Conservation (phyloP, 2,797 vertebrate genomes). For the Pseudochirops cupreus region DNA sequence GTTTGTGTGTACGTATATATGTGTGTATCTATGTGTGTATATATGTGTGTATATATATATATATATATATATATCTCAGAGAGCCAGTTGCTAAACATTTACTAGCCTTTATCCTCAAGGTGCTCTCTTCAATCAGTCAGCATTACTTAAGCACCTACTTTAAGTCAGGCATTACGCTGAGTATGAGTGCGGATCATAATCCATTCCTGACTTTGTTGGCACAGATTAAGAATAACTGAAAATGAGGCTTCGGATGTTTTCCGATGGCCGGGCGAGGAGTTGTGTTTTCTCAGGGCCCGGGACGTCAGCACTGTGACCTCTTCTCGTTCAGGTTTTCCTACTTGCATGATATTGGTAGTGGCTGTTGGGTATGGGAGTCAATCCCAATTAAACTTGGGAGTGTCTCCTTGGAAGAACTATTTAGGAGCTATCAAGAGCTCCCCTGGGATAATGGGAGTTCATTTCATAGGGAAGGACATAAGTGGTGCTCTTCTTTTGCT, state of each 20-base stretch:
- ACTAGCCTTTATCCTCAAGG: background rate
- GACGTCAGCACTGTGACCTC: background rate
- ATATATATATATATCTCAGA: background rate
- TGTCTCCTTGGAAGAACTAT: background rate
- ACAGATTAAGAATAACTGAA: background rate
- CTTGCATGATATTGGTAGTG: background rate
- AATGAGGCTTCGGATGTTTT: background rate
- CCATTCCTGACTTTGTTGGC: background rate
- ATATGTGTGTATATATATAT: background rate
- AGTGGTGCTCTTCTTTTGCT: background rate
- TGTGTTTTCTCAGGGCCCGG: background rate
- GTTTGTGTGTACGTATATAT: too few relatives aligned
- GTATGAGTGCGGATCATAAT: background rate
- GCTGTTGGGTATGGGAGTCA: too few relatives aligned
- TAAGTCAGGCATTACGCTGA: background rate
- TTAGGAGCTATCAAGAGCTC: background rate
- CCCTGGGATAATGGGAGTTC: background rate
- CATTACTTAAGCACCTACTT: background rate
- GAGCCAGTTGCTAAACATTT: background rate
- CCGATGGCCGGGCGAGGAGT: background rate
- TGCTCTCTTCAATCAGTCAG: background rate
- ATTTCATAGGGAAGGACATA: background rate
- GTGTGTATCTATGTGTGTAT: too few relatives aligned
- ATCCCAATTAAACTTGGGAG: background rate
- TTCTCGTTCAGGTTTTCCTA: background rate